phyloP scores from a whole-genome alignment of 2,797 vertebrate genomes.

The Mus caroli region DNA sequence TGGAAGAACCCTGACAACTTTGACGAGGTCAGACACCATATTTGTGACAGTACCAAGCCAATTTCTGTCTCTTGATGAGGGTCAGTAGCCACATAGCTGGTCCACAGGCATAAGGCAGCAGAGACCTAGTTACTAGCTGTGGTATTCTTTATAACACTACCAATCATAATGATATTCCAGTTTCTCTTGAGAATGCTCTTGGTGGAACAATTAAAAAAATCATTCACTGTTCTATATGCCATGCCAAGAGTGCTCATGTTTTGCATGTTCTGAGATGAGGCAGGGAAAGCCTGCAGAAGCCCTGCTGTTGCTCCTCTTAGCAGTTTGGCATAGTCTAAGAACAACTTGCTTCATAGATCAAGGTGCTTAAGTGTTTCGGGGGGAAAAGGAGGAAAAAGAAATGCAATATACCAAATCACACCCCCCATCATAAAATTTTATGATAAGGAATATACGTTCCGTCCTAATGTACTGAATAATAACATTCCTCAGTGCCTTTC shows the following conservation, averaged over 20 bases:
- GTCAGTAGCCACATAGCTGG: background rate
- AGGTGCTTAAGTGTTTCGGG: background rate
- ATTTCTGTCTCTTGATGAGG: background rate
- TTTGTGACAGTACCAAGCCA: background rate
- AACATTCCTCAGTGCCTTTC: conserved; percentile 39
- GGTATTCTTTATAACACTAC: background rate
- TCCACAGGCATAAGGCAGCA: background rate
- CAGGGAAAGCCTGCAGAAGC: background rate
- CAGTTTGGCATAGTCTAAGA: background rate
- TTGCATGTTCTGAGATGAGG: background rate
- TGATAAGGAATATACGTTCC: background rate
- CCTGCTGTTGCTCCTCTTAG: background rate
- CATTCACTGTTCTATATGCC: background rate
- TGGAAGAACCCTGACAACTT: background rate
- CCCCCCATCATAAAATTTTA: background rate
- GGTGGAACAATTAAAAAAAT: background rate
- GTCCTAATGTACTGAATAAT: background rate
- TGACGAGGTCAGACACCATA: background rate
- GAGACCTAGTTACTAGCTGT: too few species aligned
- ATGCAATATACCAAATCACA: conserved; percentile 6
- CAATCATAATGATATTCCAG: background rate
- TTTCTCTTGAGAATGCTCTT: background rate
- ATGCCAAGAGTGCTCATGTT: background rate
- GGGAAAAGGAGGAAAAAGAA: background rate
- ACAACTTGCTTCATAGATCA: background rate